phyloP scores from a whole-genome alignment of 2,888 invertebrate species.

The Empis stercorea region DNA sequence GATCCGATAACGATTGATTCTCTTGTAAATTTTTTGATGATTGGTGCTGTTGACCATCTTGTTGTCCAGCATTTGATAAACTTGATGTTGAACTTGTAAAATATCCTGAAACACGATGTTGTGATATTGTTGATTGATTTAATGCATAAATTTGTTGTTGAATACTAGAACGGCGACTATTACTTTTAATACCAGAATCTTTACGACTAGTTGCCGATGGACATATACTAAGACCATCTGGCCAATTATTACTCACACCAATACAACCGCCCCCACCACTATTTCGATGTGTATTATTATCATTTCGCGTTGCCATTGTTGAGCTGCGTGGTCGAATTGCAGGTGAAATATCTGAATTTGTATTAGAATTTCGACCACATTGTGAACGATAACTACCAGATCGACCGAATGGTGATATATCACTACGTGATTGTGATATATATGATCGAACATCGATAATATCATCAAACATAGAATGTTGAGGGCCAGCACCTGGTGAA shows the following conservation, averaged over 20 bases:
- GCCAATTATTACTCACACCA: slow-evolving; percentile 27
- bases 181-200: slow-evolving; percentile 78
- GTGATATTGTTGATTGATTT: slow-evolving; percentile 58
- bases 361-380: slow-evolving; percentile 46
- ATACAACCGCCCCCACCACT: background rate
- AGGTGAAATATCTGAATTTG: slow-evolving; percentile 36
- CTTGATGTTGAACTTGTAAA: slow-evolving; percentile 76
- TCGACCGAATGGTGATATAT: slow-evolving; percentile 55
- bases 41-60: background rate
- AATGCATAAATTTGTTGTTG: slow-evolving; percentile 62
- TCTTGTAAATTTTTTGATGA: slow-evolving; percentile 30
- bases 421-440: slow-evolving; percentile 59
- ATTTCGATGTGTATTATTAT: slow-evolving; percentile 4
- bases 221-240: slow-evolving; percentile 58
- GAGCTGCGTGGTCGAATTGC: slow-evolving; percentile 35
- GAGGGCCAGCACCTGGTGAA: slow-evolving; percentile 28
- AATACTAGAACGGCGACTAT: slow-evolving; percentile 72
- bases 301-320: slow-evolving; percentile 34
- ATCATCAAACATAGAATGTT: slow-evolving; percentile 46
- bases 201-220: slow-evolving; percentile 71
- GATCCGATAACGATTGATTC: slow-evolving; percentile 42
- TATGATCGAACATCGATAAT: slow-evolving; percentile 60
- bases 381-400: slow-evolving; percentile 59
- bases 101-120: slow-evolving; percentile 76
- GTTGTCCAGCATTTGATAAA: slow-evolving; percentile 26